Evolutionary conservation across 2,888 invertebrate genomes (phyloP).

Genomic region (Dendrolimus pini): DNA sequence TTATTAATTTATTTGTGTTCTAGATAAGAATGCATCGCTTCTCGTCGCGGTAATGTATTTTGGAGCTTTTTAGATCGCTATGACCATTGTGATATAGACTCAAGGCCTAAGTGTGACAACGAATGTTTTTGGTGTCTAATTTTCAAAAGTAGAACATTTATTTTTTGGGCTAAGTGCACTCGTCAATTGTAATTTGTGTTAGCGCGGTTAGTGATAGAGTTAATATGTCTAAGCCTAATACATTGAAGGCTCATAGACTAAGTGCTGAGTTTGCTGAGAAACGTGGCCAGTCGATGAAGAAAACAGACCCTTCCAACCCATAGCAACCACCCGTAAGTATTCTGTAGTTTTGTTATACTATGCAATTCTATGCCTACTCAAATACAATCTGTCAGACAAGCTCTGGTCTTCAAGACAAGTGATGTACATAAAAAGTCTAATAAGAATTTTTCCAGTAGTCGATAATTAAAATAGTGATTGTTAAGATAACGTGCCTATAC

Average conservation of each 20-base stretch:
- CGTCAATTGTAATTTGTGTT: constrained; percentile 17
- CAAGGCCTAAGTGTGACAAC: constrained; percentile 42
- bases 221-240: constrained; percentile 68
- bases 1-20: constrained; percentile 71
- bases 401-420: too few relatives aligned
- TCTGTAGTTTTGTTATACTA: constrained; percentile 1
- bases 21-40: constrained; percentile 45
- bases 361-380: too few relatives aligned
- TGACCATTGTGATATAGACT: constrained; percentile 39
- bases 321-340: constrained; percentile 72
- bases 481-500: too few relatives aligned
- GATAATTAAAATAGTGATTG: too few relatives aligned
- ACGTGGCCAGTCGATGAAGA: constrained; percentile 57
- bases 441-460: too few relatives aligned
- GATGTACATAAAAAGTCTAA: too few relatives aligned
- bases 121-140: constrained; percentile 39
- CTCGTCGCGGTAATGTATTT: constrained; percentile 32
- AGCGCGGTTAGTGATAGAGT: constrained; percentile 30
- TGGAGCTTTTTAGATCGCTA: constrained; percentile 13
- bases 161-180: constrained; percentile 13
- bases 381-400: too few relatives aligned
- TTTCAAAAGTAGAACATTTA: constrained; percentile 14
- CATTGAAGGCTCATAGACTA: constrained; percentile 67
- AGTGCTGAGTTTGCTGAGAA: constrained; percentile 71
- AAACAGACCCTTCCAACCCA: constrained; percentile 58